Evolutionary conservation across 2,888 invertebrate genomes (phyloP).

Genomic region (Mimachlamys varia): DNA sequence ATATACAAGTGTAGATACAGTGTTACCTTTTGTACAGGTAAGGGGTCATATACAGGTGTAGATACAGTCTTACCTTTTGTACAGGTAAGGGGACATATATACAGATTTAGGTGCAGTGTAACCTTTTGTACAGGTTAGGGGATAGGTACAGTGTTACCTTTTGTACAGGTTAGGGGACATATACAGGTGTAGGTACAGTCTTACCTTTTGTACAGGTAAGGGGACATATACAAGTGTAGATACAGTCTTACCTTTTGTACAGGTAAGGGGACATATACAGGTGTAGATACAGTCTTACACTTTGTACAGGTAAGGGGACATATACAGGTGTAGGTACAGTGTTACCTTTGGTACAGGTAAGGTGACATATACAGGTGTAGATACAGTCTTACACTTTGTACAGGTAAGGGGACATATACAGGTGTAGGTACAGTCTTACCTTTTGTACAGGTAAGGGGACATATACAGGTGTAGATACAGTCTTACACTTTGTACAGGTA

Average conservation of each 20-base stretch:
- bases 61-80: no score
- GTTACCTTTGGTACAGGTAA: slow-evolving; percentile 83
- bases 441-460: slow-evolving; percentile 82
- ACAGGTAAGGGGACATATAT: not conserved
- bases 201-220: not conserved
- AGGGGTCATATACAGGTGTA: no score
- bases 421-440: slow-evolving; percentile 83
- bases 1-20: not conserved
- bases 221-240: no score
- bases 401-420: not conserved
- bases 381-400: not conserved
- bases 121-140: not conserved
- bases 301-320: not conserved
- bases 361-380: not conserved
- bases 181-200: not conserved
- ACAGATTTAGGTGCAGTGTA: not conserved
- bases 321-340: no score
- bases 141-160: slow-evolving; percentile 80
- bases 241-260: slow-evolving; percentile 83
- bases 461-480: not conserved
- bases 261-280: slow-evolving; percentile 77
- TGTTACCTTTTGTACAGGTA: not conserved
- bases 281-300: not conserved
- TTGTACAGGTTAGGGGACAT: slow-evolving; percentile 81
- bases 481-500: slow-evolving; percentile 34